These are phyloP conservation scores for Dendrolimus pini DNA, from an alignment of 2,888 invertebrate genomes.

Conservation along the genomic window DNA sequence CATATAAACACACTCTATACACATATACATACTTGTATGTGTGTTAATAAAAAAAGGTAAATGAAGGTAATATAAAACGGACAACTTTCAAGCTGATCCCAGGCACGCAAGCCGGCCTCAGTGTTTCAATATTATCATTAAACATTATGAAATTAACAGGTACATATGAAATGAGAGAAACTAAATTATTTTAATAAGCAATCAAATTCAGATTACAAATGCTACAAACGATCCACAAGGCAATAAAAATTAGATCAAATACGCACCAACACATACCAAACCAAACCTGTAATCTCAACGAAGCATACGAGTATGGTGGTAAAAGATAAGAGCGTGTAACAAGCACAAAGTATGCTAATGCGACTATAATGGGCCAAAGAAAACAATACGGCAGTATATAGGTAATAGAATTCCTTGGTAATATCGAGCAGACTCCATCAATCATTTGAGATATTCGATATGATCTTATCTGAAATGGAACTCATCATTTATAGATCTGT, in stretches of 20 bases:
- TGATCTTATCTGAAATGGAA: slow-evolving; percentile 74
- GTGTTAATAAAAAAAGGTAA: no score
- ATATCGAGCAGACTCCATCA: slow-evolving; percentile 58
- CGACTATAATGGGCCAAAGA: slow-evolving; percentile 53
- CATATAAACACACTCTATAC: no score
- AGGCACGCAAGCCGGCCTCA: no score
- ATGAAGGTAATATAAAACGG: no score
- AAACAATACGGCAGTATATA: slow-evolving; percentile 56
- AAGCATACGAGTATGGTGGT: not conserved
- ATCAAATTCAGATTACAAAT: no score
- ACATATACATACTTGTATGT: no score
- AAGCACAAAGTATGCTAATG: slow-evolving; percentile 53
- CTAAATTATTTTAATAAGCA: no score
- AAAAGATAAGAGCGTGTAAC: slow-evolving; percentile 16
- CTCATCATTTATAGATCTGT: slow-evolving; percentile 75
- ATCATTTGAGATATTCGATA: slow-evolving; percentile 63
- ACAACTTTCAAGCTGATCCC: no score
- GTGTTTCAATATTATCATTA: no score
- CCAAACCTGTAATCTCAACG: not conserved
- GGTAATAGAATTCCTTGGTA: slow-evolving; percentile 69
- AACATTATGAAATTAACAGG: no score
- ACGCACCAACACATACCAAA: not conserved
- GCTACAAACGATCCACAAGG: not conserved
- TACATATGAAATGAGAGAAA: no score
- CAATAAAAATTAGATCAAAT: not conserved